Evolutionary conservation across 2,888 invertebrate species (phyloP), one percentile per base, ranked within the genome.

Genomic region (Drosophila nr. perissopoda): DNA sequence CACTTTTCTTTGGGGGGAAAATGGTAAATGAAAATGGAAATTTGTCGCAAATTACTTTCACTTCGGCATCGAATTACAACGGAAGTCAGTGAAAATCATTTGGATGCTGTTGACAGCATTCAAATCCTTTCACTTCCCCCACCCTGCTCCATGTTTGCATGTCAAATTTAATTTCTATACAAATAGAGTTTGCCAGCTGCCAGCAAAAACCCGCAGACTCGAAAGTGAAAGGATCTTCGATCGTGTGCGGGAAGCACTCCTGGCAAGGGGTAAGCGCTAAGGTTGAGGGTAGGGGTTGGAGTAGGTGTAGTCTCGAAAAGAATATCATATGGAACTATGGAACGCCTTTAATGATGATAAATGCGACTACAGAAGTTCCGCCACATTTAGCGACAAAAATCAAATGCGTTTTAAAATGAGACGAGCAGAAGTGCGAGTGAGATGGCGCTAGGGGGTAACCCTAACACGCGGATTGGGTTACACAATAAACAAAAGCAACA

Each of bases 31-130:
- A 27, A 68, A 82, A 64, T 38, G 52, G 33, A 89, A 87, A 87
- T 90, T 87, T 89, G 86, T 87, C 90, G 74, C 90, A 90, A 87
- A 87, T 87, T 87, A 87, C 86, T 90, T 90, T 90, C 86, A 77
- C 89, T 89, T 29, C 16, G 70, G 72, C 36, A 62, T 90, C 76
- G 70, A 60, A 63, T 90, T 80, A 76, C 69, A 49, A 27, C 82
- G 68, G 74, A 80, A 88, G 68, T 57, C 40, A 57, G 38, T 25
- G 13, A 11, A 53, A 16, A 53, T 53, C 56, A 60, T 4, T 45
- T 45, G 16, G 45, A 25, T 40, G 48, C 40, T 56, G 75, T 78
- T 82, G 79, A 82, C 77, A 83, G 80, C 45, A 45, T 45, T 25
- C 25, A 45, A 87, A 89, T 89, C 83, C 90, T 87, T 87, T 89